A percentile compares a stretch with the other conserved stretches of the same genome.
phyloP scores from a whole-genome alignment of 2,797 vertebrate species.

The Sarcophilus harrisii region DNA sequence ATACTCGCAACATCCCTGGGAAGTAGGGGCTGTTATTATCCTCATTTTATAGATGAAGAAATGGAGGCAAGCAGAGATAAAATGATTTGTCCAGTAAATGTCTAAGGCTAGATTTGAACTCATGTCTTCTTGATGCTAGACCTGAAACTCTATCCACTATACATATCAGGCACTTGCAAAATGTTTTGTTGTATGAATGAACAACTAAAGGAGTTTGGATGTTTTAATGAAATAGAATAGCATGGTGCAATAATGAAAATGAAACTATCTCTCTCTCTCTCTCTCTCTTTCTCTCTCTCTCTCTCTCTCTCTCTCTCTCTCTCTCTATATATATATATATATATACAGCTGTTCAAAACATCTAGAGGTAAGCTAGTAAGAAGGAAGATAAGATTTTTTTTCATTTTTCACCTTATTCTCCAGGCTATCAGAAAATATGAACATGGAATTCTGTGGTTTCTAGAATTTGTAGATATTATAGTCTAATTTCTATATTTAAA shows the following conservation, averaged over 20 bases:
- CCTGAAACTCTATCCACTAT: background rate
- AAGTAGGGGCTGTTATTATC: background rate
- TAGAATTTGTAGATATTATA: background rate
- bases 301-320: too few relatives aligned
- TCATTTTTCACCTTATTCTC: background rate
- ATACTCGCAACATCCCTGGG: background rate
- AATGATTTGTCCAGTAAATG: background rate
- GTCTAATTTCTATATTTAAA: background rate
- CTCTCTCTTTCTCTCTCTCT: too few relatives aligned
- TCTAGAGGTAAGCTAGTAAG: conserved; percentile 4
- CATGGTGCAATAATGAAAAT: background rate
- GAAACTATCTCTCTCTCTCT: too few relatives aligned
- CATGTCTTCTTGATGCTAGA: background rate
- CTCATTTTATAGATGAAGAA: background rate
- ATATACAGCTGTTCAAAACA: background rate
- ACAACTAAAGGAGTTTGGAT: background rate
- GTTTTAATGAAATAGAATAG: conserved; percentile 1
- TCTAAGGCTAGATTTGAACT: background rate
- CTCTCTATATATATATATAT: too few relatives aligned
- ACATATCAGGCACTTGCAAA: background rate
- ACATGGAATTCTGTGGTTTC: background rate
- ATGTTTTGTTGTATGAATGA: background rate
- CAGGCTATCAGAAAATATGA: background rate
- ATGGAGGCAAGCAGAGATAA: background rate
- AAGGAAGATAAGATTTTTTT: conserved; percentile 1